phyloP scores from a whole-genome alignment of 1,140 invertebrate genomes.

The Dreissena rostriformis region DNA sequence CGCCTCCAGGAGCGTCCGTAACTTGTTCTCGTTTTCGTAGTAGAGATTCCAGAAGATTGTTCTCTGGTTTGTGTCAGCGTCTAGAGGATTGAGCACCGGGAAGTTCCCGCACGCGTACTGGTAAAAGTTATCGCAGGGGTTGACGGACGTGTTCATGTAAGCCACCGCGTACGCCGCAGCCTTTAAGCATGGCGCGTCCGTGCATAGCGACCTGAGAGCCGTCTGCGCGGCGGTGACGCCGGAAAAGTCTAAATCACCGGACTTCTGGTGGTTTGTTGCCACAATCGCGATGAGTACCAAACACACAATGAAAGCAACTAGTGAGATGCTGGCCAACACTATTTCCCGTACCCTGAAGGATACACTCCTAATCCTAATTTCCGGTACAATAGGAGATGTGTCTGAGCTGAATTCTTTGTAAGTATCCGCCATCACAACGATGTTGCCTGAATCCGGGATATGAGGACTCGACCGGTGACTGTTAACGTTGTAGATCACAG shows the following conservation, averaged over 20 bases:
- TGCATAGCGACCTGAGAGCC: constrained; percentile 56
- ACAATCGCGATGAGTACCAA: constrained; percentile 66
- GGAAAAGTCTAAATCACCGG: neutral
- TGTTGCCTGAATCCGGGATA: neutral
- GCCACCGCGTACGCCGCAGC: constrained; percentile 63
- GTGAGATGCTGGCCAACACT: constrained; percentile 50
- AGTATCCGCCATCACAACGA: constrained; percentile 56
- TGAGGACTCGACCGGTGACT: constrained; percentile 8
- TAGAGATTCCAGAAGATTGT: constrained; percentile 66
- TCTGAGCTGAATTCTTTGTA: constrained; percentile 68
- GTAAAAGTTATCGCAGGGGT: constrained; percentile 85
- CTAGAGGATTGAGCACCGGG: constrained; percentile 56
- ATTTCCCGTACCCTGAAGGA: constrained; percentile 65
- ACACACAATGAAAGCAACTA: constrained; percentile 60
- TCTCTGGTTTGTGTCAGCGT: constrained; percentile 56
- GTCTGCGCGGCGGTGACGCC: constrained; percentile 15
- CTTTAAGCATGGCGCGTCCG: constrained; percentile 67
- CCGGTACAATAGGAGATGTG: constrained; percentile 58
- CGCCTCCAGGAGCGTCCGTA: constrained; percentile 66
- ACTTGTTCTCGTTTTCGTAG: constrained; percentile 68
- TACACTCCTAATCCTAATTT: constrained; percentile 62
- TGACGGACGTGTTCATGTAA: constrained; percentile 80
- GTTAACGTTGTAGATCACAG: constrained; percentile 27
- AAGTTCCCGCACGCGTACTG: constrained; percentile 83
- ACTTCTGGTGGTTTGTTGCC: constrained; percentile 45